phyloP scores from a whole-genome alignment of 2,113 vertebrate species.

The Crotalus viridis region DNA sequence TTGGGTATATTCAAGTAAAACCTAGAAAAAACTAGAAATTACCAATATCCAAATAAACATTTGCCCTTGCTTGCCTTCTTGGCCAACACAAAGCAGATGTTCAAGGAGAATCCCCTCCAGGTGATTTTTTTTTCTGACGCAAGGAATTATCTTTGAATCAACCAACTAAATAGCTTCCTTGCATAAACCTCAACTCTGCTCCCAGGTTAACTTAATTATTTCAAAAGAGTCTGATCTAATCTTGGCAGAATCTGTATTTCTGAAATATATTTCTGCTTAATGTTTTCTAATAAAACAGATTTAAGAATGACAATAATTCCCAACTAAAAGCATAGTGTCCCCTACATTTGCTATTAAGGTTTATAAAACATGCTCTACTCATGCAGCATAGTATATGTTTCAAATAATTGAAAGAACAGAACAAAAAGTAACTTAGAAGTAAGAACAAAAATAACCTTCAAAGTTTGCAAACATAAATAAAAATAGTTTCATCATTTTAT shows the following conservation, averaged over 20 bases:
- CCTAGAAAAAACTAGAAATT: constrained; percentile 35
- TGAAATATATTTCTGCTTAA: neutral
- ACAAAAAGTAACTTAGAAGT: neutral
- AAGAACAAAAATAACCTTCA: neutral
- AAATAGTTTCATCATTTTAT: neutral
- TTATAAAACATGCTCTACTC: constrained; percentile 1
- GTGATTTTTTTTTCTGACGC: constrained; percentile 18
- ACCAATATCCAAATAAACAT: constrained; percentile 53
- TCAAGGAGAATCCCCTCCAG: constrained; percentile 41
- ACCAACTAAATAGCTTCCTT: constrained; percentile 27
- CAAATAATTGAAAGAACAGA: neutral
- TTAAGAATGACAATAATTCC: neutral
- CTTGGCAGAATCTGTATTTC: neutral
- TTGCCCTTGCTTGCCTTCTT: constrained; percentile 61
- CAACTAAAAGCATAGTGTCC: neutral
- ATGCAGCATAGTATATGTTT: neutral
- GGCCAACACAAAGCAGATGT: constrained; percentile 42
- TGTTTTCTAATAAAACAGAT: constrained; percentile 17
- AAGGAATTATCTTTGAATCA: constrained; percentile 25
- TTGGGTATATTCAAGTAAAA: constrained; percentile 28
- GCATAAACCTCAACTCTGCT: constrained; percentile 1
- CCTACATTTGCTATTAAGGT: neutral
- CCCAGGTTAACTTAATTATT: constrained; percentile 16
- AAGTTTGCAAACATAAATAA: neutral
- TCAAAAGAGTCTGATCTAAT: constrained; percentile 16